A percentile compares a stretch with the other conserved stretches of the same genome.
These are phyloP conservation scores for Cherax destructor DNA, from an alignment of 1,140 invertebrate genomes.

Conservation along the genomic window DNA sequence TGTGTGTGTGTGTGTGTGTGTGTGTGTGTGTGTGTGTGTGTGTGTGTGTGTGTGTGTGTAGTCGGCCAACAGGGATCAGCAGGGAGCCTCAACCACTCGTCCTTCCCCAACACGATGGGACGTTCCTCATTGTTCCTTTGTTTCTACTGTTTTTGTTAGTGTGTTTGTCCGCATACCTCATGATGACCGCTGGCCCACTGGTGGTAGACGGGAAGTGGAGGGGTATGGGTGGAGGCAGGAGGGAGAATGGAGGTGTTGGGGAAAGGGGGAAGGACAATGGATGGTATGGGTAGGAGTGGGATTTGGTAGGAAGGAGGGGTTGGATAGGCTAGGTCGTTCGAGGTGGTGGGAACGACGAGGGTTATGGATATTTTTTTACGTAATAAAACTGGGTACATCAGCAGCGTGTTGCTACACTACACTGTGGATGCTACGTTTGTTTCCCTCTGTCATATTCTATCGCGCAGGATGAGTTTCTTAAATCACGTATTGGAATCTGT, in stretches of 20 bases:
- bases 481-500: too few relatives aligned
- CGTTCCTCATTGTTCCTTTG: too few relatives aligned
- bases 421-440: too few relatives aligned
- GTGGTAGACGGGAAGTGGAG: not conserved
- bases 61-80: too few relatives aligned
- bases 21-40: not conserved
- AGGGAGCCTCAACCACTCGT: too few relatives aligned
- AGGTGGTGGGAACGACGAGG: not conserved
- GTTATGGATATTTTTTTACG: too few relatives aligned
- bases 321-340: not conserved
- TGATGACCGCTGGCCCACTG: slow-evolving; percentile 21
- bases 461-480: too few relatives aligned
- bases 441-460: too few relatives aligned
- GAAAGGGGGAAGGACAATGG: not conserved
- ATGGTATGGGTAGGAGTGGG: not conserved
- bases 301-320: not conserved
- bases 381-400: too few relatives aligned
- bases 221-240: not conserved
- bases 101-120: too few relatives aligned
- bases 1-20: slow-evolving; percentile 20
- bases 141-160: not conserved
- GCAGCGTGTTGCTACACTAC: too few relatives aligned
- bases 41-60: too few relatives aligned
- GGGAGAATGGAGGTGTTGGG: not conserved
- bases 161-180: slow-evolving; percentile 47